Evolutionary conservation across 2,888 invertebrate genomes (phyloP).

Genomic region (Lordiphosa andalusiaca): DNA sequence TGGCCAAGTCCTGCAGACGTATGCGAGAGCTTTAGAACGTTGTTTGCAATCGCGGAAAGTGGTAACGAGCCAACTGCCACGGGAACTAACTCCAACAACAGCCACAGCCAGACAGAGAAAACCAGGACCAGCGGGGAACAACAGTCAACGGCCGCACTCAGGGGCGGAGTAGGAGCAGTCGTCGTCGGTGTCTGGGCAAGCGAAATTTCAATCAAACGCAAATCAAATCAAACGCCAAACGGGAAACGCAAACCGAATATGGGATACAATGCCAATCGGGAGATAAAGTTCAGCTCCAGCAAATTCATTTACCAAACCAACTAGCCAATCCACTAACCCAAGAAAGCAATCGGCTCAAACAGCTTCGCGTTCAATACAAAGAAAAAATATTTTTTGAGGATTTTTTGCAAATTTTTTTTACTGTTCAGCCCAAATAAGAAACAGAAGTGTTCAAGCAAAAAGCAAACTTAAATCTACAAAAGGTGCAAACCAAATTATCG

Average conservation of each 20-base stretch:
- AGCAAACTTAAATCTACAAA: slow-evolving; percentile 26
- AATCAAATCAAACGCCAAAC: slow-evolving; percentile 30
- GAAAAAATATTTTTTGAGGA: slow-evolving; percentile 45
- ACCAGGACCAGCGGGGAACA: slow-evolving; percentile 31
- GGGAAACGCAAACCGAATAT: slow-evolving; percentile 15
- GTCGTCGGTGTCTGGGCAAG: slow-evolving; percentile 24
- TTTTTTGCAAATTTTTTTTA: slow-evolving; percentile 62
- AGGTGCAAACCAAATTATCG: slow-evolving; percentile 6
- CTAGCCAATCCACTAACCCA: slow-evolving; percentile 4
- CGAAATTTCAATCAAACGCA: slow-evolving; percentile 8
- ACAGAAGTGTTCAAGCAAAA: slow-evolving; percentile 57
- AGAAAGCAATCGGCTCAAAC: slow-evolving; percentile 11
- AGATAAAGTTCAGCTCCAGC: slow-evolving; percentile 7
- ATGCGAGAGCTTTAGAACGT: slow-evolving; percentile 69
- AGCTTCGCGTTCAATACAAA: slow-evolving; percentile 8
- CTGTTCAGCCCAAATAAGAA: slow-evolving; percentile 40
- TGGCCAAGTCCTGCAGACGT: slow-evolving; percentile 59
- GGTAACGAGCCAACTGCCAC: slow-evolving; percentile 40
- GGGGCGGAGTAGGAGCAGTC: slow-evolving; percentile 19
- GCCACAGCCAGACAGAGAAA: slow-evolving; percentile 17
- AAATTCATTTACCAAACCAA: slow-evolving; percentile 32
- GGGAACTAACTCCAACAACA: slow-evolving; percentile 38
- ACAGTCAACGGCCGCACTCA: slow-evolving; percentile 45
- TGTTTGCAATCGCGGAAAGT: slow-evolving; percentile 71
- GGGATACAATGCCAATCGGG: slow-evolving; percentile 1